Evolutionary conservation across 64 coral and sea anemone genomes (phyloP).

Genomic region (Pachyseris speciosa): DNA sequence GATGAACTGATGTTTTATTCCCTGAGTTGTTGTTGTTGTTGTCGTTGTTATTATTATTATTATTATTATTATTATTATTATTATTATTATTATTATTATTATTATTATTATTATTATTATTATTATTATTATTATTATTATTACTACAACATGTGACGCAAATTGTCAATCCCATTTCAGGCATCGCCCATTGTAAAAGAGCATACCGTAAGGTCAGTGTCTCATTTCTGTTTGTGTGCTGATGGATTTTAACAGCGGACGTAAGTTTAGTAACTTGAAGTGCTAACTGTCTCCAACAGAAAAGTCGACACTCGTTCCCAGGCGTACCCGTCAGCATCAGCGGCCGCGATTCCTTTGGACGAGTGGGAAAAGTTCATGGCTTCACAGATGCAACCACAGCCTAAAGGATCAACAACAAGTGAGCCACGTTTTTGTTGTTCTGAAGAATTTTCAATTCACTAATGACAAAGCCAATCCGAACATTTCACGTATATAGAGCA

Average conservation of each 20-base stretch:
- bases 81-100: no score
- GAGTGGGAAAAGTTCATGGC: slow-evolving; percentile 68
- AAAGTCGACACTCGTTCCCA: slow-evolving; percentile 28
- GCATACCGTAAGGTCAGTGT: background rate
- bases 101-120: no score
- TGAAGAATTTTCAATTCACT: background rate
- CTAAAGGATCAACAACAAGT: slow-evolving; percentile 34
- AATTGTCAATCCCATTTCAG: no score
- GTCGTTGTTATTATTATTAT: no score
- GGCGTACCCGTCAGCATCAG: background rate
- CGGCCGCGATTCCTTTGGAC: slow-evolving; percentile 15
- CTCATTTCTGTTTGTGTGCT: background rate
- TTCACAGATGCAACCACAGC: slow-evolving; percentile 32
- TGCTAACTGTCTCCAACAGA: background rate
- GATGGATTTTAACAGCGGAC: background rate
- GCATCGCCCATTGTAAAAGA: background rate
- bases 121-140: no score
- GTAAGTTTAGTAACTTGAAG: no score
- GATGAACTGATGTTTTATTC: no score
- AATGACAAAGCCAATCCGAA: background rate
- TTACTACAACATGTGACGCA: no score
- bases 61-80: no score
- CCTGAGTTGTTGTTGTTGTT: no score
- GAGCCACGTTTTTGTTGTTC: background rate
- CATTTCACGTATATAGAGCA: no score